Base-by-base conservation (phyloP, 2,797 vertebrate genomes). In the Tenualosa thibaudeaui region DNA sequence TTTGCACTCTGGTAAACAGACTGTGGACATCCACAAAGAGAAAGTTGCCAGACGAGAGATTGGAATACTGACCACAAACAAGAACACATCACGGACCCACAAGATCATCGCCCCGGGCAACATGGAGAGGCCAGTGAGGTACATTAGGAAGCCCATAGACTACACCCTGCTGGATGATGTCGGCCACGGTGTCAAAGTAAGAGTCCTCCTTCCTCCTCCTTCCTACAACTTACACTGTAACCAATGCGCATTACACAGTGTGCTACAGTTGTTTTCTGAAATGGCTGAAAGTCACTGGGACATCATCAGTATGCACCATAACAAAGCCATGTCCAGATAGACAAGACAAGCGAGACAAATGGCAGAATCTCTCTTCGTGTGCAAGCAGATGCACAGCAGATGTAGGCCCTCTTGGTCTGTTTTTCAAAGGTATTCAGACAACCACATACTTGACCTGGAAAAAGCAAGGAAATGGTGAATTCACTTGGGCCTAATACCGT, bases 21-120 rank as follows among this genome's bases (percentile, higher is more conserved):
- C 98, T 6, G 98, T 99, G 95, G 98, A 99, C 92, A 99, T 99
- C 92, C 98, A 99, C 92, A 99, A 99, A 94, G 98, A 99, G 93
- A 99, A 99, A 91, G 98, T 99, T 82, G 98, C 98, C 50, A 96
- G 98, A 91, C 96, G 98, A 93, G 98, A 99, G 94, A 99, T 99
- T 60, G 98, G 98, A 91, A 99, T 99, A 94, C 94, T 99, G 92
- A 99, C 98, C 89, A 99, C 98, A 88, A 99, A 99, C 90, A 99
- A 99, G 94, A 99, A 99, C 95, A 99, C 98, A 26, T 97, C 98
- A 51, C 97, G 98, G 94, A 99, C 97, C 89, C 98, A 99, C 94
- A 99, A 99, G 96, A 99, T 99, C 93, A 99, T 99, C 89, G 98
- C 98, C 53, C 98, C 98, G 0, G 97, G 96, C 78, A 99, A 99